These are phyloP conservation scores for Lepus townsendii DNA, from an alignment of 2,797 vertebrate species.

Conservation along the genomic window DNA sequence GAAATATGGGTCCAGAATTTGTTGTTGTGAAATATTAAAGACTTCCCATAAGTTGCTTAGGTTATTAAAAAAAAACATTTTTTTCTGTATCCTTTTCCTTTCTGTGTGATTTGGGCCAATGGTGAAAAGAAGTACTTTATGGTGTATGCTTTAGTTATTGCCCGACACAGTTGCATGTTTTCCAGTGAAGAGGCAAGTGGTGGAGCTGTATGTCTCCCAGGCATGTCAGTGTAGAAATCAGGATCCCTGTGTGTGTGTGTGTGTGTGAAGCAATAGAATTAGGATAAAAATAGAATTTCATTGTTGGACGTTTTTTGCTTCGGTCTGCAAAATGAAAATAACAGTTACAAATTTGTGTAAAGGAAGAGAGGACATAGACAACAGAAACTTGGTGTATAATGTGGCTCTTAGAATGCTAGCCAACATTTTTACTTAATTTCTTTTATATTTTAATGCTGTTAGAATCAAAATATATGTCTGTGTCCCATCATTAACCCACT, in stretches of 20 bases:
- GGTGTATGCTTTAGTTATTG: neutral
- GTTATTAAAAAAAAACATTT: neutral
- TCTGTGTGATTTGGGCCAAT: neutral
- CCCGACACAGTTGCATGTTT: accelerated
- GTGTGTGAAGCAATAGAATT: neutral
- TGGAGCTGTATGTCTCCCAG: neutral
- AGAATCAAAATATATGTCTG: conserved; percentile 53
- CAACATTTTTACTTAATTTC: neutral
- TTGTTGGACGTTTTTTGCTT: neutral
- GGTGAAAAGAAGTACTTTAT: neutral
- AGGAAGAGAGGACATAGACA: neutral
- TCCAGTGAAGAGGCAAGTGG: neutral
- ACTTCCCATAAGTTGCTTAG: neutral
- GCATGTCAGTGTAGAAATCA: neutral
- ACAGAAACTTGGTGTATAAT: neutral
- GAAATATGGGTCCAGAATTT: neutral
- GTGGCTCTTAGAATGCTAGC: neutral
- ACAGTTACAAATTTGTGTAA: neutral
- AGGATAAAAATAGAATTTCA: conserved; percentile 1
- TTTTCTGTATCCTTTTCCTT: neutral
- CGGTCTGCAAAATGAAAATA: neutral
- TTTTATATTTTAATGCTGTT: conserved; percentile 10
- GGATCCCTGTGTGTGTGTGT: neutral
- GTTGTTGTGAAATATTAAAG: conserved; percentile 37
- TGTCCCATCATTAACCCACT: neutral